Evolutionary conservation across 2,888 invertebrate genomes (phyloP).

Genomic region (Chouioia cunea): DNA sequence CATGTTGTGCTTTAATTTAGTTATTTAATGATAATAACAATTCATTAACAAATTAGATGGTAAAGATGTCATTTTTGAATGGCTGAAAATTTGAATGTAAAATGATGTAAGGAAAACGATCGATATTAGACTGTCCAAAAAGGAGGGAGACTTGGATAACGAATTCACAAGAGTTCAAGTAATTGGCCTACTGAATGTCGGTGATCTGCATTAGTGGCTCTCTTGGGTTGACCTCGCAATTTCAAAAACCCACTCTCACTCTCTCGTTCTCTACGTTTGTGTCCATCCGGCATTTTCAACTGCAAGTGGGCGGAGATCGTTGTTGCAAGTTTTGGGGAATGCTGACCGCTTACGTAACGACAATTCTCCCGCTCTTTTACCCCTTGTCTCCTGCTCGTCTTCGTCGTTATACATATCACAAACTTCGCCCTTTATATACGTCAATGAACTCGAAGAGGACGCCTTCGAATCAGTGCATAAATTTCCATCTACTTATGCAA

Average conservation of each 20-base stretch:
- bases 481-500: slow-evolving; percentile 45
- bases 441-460: slow-evolving; percentile 38
- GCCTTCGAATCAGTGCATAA: slow-evolving; percentile 41
- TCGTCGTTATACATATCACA: slow-evolving; percentile 26
- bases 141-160: no score
- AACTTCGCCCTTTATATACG: slow-evolving; percentile 33
- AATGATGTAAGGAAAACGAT: no score
- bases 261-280: no score
- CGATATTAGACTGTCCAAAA: no score
- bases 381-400: slow-evolving; percentile 4
- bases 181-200: neutral
- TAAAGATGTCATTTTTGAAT: no score
- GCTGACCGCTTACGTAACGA: slow-evolving; percentile 39
- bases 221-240: neutral
- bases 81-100: no score
- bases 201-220: neutral
- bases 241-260: neutral
- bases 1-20: no score
- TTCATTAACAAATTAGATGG: no score
- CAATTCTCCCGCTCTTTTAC: slow-evolving; percentile 26
- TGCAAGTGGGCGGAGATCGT: slow-evolving; percentile 42
- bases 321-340: slow-evolving; percentile 47
- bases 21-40: no score
- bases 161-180: no score
- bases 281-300: neutral